Conservation (phyloP, 1,140 invertebrate genomes). For the Phymastichus coffea region DNA sequence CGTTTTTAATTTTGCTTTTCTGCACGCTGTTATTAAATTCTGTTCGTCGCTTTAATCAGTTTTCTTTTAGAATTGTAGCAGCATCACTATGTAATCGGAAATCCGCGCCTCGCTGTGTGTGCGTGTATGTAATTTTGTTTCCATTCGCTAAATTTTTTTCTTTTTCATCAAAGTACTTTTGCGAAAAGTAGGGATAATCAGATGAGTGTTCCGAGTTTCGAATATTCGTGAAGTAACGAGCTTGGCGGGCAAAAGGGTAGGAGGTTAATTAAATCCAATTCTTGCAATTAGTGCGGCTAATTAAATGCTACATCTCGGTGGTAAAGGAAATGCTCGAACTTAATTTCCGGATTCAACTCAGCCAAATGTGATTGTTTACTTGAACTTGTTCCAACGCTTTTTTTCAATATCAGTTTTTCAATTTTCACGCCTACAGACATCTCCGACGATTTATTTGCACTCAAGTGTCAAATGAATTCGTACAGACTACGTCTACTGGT, state of each 20-base stretch:
- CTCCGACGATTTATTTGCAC: too few relatives aligned
- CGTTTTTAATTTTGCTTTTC: background rate
- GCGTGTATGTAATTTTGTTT: too few relatives aligned
- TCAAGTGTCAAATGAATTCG: too few relatives aligned
- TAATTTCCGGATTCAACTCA: conserved; percentile 19
- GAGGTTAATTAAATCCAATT: conserved; percentile 45
- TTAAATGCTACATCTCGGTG: conserved; percentile 37
- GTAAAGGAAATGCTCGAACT: conserved; percentile 14
- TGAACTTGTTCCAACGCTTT: too few relatives aligned
- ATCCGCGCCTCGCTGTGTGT: too few relatives aligned
- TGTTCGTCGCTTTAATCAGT: background rate
- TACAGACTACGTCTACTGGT: too few relatives aligned
- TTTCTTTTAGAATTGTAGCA: too few relatives aligned
- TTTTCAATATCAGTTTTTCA: too few relatives aligned
- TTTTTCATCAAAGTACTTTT: background rate
- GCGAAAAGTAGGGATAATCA: background rate
- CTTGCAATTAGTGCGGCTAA: conserved; percentile 42
- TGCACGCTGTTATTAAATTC: background rate
- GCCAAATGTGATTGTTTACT: background rate
- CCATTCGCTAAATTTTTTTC: too few relatives aligned
- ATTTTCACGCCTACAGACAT: too few relatives aligned
- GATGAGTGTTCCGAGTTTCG: background rate
- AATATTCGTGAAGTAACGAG: conserved; percentile 6
- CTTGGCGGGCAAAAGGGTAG: conserved; percentile 33
- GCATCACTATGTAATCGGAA: too few relatives aligned